Evolutionary conservation across 23 tunicate genomes (phyloP).

Genomic region (Oikopleura albicans): DNA sequence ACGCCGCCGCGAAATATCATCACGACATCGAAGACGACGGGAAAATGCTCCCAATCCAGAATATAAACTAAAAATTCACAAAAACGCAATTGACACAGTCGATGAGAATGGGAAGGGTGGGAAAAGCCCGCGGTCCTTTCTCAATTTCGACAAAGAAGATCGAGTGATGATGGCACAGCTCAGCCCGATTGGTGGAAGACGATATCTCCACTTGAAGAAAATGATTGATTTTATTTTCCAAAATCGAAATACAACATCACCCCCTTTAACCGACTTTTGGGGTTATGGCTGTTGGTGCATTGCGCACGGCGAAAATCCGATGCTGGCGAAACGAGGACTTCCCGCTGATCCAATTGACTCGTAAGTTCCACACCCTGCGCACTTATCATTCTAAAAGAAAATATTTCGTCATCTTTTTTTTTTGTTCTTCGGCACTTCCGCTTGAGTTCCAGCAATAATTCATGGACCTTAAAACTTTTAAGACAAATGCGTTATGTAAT

Average conservation of each 20-base stretch:
- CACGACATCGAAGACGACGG: not conserved
- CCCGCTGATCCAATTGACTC: not conserved
- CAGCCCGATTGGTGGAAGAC: not conserved
- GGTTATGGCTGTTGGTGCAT: conserved; percentile 13
- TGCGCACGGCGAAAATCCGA: conserved; percentile 3
- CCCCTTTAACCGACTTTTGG: not conserved
- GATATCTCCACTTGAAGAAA: not conserved
- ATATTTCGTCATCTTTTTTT: too few species aligned
- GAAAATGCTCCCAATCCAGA: not conserved
- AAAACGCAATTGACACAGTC: not conserved
- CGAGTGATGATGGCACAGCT: not conserved
- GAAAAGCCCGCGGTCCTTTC: not conserved
- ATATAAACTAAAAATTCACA: not conserved
- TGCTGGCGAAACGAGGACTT: not conserved
- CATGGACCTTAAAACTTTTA: too few species aligned
- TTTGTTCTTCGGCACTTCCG: too few species aligned
- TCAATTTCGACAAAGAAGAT: not conserved
- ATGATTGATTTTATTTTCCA: not conserved
- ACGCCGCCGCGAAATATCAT: too few species aligned
- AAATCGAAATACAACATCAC: not conserved
- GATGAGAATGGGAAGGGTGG: not conserved
- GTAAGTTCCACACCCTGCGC: not conserved
- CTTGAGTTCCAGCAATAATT: too few species aligned
- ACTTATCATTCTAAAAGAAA: too few species aligned
- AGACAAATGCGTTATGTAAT: too few species aligned